Percentiles rank a stretch among this genome's conserved stretches.
phyloP scores from a whole-genome alignment of 64 coral and sea anemone species.

The Orbicella faveolata region DNA sequence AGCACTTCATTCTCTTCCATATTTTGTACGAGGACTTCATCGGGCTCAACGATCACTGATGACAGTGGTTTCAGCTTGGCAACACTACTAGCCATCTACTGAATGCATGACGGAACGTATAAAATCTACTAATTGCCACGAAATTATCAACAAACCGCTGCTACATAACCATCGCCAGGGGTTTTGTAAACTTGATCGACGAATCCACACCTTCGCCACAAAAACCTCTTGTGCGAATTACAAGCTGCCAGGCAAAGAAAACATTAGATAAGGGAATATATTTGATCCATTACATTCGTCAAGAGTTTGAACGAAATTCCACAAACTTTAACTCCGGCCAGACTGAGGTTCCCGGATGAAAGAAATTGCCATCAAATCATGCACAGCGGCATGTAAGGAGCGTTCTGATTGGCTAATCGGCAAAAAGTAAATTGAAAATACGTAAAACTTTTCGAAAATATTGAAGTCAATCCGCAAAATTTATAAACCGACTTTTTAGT shows the following conservation, averaged over 20 bases:
- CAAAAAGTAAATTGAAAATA: not conserved
- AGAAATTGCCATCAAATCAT: conserved; percentile 36
- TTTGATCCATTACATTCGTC: conserved; percentile 14
- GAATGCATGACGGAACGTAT: conserved; percentile 24
- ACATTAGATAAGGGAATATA: conserved; percentile 38
- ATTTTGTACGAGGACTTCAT: conserved; percentile 88
- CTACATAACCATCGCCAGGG: conserved; percentile 23
- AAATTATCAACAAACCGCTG: conserved; percentile 39
- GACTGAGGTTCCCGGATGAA: conserved; percentile 62
- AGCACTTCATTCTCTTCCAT: conserved; percentile 95
- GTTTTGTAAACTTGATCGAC: conserved; percentile 7
- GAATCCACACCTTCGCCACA: not conserved
- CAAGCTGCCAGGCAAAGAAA: conserved; percentile 28
- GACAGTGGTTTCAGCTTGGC: conserved; percentile 90
- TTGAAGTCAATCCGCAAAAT: not conserved
- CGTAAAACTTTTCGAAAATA: not conserved
- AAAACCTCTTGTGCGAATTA: conserved; percentile 4
- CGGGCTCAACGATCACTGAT: conserved; percentile 91
- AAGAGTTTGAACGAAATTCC: conserved; percentile 62
- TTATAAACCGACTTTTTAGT: not conserved
- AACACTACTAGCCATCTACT: conserved; percentile 96
- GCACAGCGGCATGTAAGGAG: conserved; percentile 1
- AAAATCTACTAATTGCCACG: conserved; percentile 30
- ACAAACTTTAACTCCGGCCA: conserved; percentile 53
- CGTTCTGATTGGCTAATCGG: conserved; percentile 24